Evolutionary conservation across 2,113 vertebrate genomes (phyloP).

Genomic region (Cyprinodon brontotheroides): DNA sequence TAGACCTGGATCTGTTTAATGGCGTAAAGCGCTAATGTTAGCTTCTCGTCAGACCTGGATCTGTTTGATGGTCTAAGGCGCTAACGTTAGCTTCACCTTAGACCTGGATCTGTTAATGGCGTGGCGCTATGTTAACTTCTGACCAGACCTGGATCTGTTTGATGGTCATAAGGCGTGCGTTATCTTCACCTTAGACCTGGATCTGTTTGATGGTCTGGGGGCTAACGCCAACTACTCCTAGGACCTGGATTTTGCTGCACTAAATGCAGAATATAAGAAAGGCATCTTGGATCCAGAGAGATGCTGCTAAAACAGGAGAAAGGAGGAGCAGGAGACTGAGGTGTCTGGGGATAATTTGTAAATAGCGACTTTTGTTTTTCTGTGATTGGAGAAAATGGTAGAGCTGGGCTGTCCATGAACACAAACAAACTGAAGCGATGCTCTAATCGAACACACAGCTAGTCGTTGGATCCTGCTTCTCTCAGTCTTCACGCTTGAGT

Average conservation of each 20-base stretch:
- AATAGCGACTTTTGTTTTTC: slow-evolving; percentile 65
- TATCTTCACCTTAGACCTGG: too few species aligned
- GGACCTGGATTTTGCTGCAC: background rate
- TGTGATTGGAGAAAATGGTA: slow-evolving; percentile 63
- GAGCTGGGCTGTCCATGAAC: slow-evolving; percentile 49
- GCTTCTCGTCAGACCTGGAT: too few species aligned
- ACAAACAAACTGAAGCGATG: slow-evolving; percentile 8
- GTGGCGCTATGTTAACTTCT: fast-evolving
- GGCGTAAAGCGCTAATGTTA: too few species aligned
- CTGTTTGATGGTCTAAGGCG: too few species aligned
- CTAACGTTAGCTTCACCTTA: too few species aligned
- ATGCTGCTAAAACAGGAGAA: background rate
- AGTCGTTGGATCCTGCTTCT: slow-evolving; percentile 54
- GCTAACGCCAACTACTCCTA: background rate
- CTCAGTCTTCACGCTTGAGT: slow-evolving; percentile 34
- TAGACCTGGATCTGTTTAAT: too few species aligned
- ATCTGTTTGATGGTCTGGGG: too few species aligned
- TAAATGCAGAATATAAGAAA: background rate
- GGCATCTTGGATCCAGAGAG: background rate
- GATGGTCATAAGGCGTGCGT: too few species aligned
- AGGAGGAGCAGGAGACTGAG: slow-evolving; percentile 9
- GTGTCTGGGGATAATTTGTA: slow-evolving; percentile 64
- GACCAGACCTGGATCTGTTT: too few species aligned
- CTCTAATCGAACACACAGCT: slow-evolving; percentile 60
- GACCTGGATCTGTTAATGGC: too few species aligned